Evolutionary conservation across 1,140 invertebrate species (phyloP), one percentile per base, ranked within the genome.

Genomic region (Lordiphosa clarofinis): DNA sequence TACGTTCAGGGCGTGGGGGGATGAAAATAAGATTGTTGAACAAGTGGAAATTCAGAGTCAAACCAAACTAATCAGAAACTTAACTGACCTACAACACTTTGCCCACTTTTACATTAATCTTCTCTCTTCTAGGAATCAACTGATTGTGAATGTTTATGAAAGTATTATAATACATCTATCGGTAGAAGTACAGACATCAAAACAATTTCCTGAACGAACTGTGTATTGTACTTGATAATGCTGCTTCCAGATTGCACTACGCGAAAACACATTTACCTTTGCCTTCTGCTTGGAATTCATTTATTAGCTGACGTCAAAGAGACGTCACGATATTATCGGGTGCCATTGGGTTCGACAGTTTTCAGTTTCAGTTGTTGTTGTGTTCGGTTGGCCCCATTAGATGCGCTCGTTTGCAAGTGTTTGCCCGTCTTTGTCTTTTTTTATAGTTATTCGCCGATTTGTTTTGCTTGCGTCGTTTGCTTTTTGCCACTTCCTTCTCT

Each of bases 381-480:
- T 49, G n/a, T 28, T 19, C 62, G 28, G 47, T 24, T 69, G 75
- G 48, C 70, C 75, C 57, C 74, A 73, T 74, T 78, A 74, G 71
- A 68, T 58, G 71, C 69, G 65, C 68, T 68, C 59, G 65, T 72
- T 69, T 58, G 56, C 52, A 54, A 44, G 28, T 61, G 57, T 56
- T 49, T 49, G 33, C 28, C 7, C 15, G 33, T 49, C 12, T 49
- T 49, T 49, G 31, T 49, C 9, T 49, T 49, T 36, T 35, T 49
- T 49, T 49, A 7, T 49, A 49, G 33, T 71, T 70, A 53, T 74
- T 71, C 15, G 46, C 57, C 58, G 46, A 70, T 73, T 74, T 66
- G 71, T 66, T 76, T 76, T 74, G 60, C 55, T 67, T 67, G 54
- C 57, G 19, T 56, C 70, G 56, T 70, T 70, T 75, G 61, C 61